A percentile compares a stretch with the other conserved stretches of the same genome.
Conservation (phyloP, 2,888 invertebrate genomes). For the Acanthosepion lycidas region DNA sequence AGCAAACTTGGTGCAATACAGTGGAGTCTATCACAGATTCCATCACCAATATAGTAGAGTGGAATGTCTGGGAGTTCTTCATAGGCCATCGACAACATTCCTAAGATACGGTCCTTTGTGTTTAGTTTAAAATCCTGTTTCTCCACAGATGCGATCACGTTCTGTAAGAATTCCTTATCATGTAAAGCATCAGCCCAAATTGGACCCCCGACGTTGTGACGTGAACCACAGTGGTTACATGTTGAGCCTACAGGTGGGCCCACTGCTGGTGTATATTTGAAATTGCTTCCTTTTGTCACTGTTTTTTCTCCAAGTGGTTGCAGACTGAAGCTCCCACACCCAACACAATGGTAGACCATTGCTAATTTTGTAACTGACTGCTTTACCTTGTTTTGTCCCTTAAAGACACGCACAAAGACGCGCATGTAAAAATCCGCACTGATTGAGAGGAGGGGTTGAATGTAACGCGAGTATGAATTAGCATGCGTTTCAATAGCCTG, state of each 20-base stretch:
- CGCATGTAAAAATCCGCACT: slow-evolving; percentile 97
- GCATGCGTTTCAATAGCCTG: slow-evolving; percentile 93
- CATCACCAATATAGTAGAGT: slow-evolving; percentile 89
- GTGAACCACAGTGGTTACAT: slow-evolving; percentile 86
- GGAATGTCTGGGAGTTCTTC: slow-evolving; percentile 88
- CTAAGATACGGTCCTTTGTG: slow-evolving; percentile 81
- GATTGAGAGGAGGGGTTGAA: slow-evolving; percentile 90
- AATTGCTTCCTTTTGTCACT: slow-evolving; percentile 65
- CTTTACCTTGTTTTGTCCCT: slow-evolving; percentile 89
- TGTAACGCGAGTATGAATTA: slow-evolving; percentile 92
- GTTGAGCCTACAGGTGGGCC: slow-evolving; percentile 81
- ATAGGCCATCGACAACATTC: slow-evolving; percentile 83
- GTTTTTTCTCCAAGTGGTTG: slow-evolving; percentile 82
- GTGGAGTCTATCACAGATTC: slow-evolving; percentile 84
- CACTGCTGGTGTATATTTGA: slow-evolving; percentile 80
- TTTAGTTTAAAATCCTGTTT: slow-evolving; percentile 77
- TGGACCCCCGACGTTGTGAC: slow-evolving; percentile 89
- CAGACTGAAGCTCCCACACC: slow-evolving; percentile 87
- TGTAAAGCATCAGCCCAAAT: slow-evolving; percentile 94
- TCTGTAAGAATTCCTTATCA: slow-evolving; percentile 83
- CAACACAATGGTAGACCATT: slow-evolving; percentile 90
- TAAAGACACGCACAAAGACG: slow-evolving; percentile 89
- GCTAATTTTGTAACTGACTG: slow-evolving; percentile 84
- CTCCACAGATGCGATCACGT: slow-evolving; percentile 78
- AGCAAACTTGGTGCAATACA: slow-evolving; percentile 68